A percentile compares a stretch with the other conserved stretches of the same genome.
These are phyloP conservation scores for Ormyrus thymus DNA, from an alignment of 2,888 invertebrate species.

Conservation along the genomic window DNA sequence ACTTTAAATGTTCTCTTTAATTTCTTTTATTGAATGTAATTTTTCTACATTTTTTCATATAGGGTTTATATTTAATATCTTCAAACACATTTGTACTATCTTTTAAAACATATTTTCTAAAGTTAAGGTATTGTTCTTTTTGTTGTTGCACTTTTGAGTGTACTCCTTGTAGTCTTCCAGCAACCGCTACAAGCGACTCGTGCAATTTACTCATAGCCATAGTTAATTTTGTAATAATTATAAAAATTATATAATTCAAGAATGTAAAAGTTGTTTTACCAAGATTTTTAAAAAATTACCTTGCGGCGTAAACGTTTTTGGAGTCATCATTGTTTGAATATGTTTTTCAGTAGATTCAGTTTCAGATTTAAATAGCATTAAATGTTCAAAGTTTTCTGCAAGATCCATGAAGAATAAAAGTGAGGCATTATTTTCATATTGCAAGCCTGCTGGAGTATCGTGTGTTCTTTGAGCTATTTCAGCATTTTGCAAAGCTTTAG, in stretches of 20 bases:
- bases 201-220: slow-evolving; percentile 88
- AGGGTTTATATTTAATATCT: slow-evolving; percentile 69
- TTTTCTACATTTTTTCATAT: no score
- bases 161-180: slow-evolving; percentile 89
- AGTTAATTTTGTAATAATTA: slow-evolving; percentile 81
- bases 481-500: slow-evolving; percentile 82
- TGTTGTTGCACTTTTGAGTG: slow-evolving; percentile 87
- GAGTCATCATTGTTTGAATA: slow-evolving; percentile 81
- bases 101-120: slow-evolving; percentile 85
- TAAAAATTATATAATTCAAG: slow-evolving; percentile 32
- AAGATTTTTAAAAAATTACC: slow-evolving; percentile 72
- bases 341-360: slow-evolving; percentile 85
- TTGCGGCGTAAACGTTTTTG: slow-evolving; percentile 81
- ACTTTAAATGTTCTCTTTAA: no score
- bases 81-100: slow-evolving; percentile 88
- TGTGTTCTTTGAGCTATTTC: slow-evolving; percentile 88
- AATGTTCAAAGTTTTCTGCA: slow-evolving; percentile 82
- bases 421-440: slow-evolving; percentile 85
- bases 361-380: slow-evolving; percentile 82
- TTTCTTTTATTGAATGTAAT: no score
- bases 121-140: slow-evolving; percentile 89
- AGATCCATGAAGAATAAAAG: slow-evolving; percentile 83
- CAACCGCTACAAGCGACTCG: slow-evolving; percentile 89
- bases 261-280: slow-evolving; percentile 7
- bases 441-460: slow-evolving; percentile 84